Evolutionary conservation across 2,888 invertebrate genomes (phyloP), one percentile per base, ranked within the genome.

Genomic region (Theristus sp.): DNA sequence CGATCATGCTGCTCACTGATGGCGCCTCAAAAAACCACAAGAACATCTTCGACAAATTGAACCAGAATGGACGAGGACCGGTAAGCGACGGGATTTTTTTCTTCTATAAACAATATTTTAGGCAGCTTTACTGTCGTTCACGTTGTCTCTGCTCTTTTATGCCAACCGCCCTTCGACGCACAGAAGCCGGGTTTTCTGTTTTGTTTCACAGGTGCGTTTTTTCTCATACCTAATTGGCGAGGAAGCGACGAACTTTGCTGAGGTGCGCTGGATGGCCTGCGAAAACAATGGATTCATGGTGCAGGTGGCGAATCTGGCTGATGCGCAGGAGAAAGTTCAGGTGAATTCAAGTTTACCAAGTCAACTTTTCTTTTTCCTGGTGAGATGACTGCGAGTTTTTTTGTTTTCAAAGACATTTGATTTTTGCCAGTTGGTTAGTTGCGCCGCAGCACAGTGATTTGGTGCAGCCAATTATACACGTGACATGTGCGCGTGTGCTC

Each of bases 1-100:
- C 93, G 31, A 94, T 98, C 70, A 94, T 98, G 94, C 78, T 98
- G 67, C 84, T 98, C 67, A 94, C 96, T n/a, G 98, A 98, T 76
- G 96, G 96, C 28, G 90, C 94, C 24, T 91, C 94, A 55, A 87
- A 89, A 72, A 88, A 86, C 73, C 91, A 85, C 77, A 85, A 88
- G 73, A 87, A 90, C 70, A 84, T 93, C 61, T 98, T 98, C 76
- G 83, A 87, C 71, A 80, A 82, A 66, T 89, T 86, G 78, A 98
- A 94, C 76, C n/a, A 49, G n/a, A 49, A 49, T 49, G 49, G 49
- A 3, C 3, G n/a, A n/a, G 49, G 49, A 49, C n/a, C 24, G 62
- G 76, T 76, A 64, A 61, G 63, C 61, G 22, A 29, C 49, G n/a
- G n/a, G n/a, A n/a, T n/a, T n/a, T n/a, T n/a, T n/a, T n/a, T 64